Percentiles rank a stretch among this genome's conserved stretches.
Evolutionary conservation across 1,140 invertebrate genomes (phyloP).

Genomic region (Pentalonia nigronervosa): DNA sequence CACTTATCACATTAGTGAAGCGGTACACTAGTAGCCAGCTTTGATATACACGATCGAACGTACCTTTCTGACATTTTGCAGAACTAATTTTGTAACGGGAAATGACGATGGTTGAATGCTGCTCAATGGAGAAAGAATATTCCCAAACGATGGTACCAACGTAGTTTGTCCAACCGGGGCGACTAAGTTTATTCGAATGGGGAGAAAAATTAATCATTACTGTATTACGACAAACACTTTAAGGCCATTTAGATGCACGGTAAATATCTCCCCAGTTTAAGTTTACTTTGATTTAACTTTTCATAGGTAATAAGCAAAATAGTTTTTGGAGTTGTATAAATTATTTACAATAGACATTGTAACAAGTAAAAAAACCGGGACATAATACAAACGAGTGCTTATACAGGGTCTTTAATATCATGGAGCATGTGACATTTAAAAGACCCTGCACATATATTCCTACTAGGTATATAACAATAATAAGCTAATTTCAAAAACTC

Average conservation of each 20-base stretch:
- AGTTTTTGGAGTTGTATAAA: too few species aligned
- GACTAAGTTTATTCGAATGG: slow-evolving; percentile 1
- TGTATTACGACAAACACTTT: background rate
- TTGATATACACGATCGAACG: background rate
- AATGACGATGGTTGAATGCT: background rate
- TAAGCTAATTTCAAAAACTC: background rate
- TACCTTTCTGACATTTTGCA: slow-evolving; percentile 1
- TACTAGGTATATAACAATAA: background rate
- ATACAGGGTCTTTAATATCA: too few species aligned
- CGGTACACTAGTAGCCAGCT: background rate
- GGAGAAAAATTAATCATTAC: background rate
- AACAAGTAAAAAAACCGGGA: too few species aligned
- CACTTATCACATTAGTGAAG: background rate
- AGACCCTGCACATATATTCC: too few species aligned
- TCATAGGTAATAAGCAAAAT: too few species aligned
- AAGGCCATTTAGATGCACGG: background rate
- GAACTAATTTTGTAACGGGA: background rate
- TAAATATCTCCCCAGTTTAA: background rate
- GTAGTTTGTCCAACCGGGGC: slow-evolving; percentile 25
- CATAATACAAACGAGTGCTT: too few species aligned
- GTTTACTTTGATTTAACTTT: background rate
- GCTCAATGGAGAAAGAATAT: slow-evolving; percentile 13
- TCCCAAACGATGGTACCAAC: slow-evolving; percentile 22
- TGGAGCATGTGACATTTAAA: too few species aligned
- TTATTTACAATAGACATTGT: too few species aligned